Evolutionary conservation across 64 coral and sea anemone species (phyloP), one percentile per base, ranked within the genome.

Genomic region (Montipora sp.): DNA sequence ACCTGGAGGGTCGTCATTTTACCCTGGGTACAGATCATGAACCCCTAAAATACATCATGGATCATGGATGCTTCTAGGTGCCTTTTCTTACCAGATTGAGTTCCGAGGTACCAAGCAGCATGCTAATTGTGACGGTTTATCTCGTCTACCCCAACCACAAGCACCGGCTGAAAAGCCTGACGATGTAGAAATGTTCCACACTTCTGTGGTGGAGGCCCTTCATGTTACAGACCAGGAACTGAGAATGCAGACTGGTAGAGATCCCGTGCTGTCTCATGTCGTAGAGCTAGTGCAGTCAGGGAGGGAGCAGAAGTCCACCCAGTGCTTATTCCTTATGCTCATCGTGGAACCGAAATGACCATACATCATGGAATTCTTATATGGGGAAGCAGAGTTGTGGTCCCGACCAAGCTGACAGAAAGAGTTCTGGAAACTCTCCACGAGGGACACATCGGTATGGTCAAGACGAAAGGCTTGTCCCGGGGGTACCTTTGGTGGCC

Each of bases 41-140:
- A 55, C 88, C 87, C 22, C 47, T 90, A 8, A 90, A 90, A 73
- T 94, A 84, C 70, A 94, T 94, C 8, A 94, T 94, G 87, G 80
- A 89, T 49, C 87, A 83, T 88, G 87, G 46, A 21, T 90, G 10
- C 84, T 94, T 71, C 87, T 94, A 23, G 79, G 69, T 20, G 93
- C 80, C 51, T 55, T 55, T 5, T 94, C 84, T 51, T 93, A 82
- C 45, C 47, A 46, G 16, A 90, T 94, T 44, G 50, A 59, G 14
- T 80, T 73, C 51, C 58, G 88, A 13, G 76, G 76, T 6, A 90
- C 51, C 51, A 90, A 85, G 72, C 59, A 89, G 27, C 93, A 94
- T 94, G 71, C 53, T 13, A 90, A 89, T 78, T 89, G 92, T 73
- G 85, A 93, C 47, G 73, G 83, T 0, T 51, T 93, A 1, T 87